Base-by-base conservation (phyloP, 2,113 vertebrate genomes). In the Myrmecobius fasciatus region DNA sequence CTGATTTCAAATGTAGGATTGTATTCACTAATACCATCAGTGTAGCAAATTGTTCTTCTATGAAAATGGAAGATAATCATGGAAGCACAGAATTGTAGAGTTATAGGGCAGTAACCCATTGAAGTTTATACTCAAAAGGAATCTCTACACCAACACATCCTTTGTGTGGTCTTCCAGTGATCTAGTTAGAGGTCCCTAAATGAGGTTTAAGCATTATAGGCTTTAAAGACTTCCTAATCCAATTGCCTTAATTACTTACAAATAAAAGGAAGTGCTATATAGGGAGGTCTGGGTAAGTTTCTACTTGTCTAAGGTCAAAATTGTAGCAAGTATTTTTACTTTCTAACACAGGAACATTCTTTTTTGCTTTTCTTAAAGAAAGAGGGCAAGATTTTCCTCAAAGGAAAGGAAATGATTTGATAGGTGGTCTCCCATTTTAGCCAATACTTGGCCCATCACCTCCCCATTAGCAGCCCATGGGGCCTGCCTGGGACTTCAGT, bases 371-470 rank as follows among this genome's bases (percentile, higher is more conserved):
- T n/a, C n/a, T 43, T 83, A 6, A 75, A 56, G 25, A 6, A 75
- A 56, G 25, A 8, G 14, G 3, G 11, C 36, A 25, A n/a, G 46
- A 93, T 53, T 47, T 91, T n/a, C n/a, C n/a, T 90, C 60, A 22
- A 36, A 93, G n/a, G 67, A 97, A 92, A 49, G 92, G 8, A 52
- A 22, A 26, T 60, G n/a, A 96, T 25, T 43, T 47, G 91, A 49
- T 47, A 3, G 22, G 0, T 90, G 54, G 3, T 11, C 26, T 49
- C 22, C 0, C 17, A 12, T 25, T 9, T 48, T 52, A 90, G 36
- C 89, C 26, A 14, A 91, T 36, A 53, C 83, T 96, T 91, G 12
- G 1, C 83, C 12, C 12, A 88, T 12, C 53, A 92, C 51, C 91
- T 93, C 67, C 3, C 94, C 52, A 31, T 92, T 89, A 95, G 53